A percentile compares a stretch with the other conserved stretches of the same genome.
Evolutionary conservation across 2,797 vertebrate genomes (phyloP).

Genomic region (Phrynocephalus guinanensis): DNA sequence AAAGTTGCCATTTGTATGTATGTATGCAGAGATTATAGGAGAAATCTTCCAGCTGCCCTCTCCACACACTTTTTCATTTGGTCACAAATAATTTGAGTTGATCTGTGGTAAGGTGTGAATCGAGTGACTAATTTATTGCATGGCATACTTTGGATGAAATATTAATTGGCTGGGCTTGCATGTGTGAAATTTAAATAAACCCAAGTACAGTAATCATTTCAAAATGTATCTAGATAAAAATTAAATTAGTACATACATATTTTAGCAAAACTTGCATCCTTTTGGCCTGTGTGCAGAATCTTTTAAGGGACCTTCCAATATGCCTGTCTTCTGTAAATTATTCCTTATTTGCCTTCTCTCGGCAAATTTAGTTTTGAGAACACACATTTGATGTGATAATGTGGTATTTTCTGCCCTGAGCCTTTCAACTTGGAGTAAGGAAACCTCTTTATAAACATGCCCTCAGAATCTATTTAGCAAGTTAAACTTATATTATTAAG

Average conservation of each 20-base stretch:
- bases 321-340: neutral
- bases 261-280: neutral
- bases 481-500: neutral
- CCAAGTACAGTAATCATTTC: neutral
- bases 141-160: neutral
- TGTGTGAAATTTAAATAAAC: neutral
- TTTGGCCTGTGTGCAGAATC: neutral
- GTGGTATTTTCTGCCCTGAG: constrained; percentile 5
- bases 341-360: neutral
- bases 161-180: neutral
- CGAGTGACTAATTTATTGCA: neutral
- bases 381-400: constrained; percentile 1
- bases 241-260: neutral
- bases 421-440: neutral
- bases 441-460: neutral
- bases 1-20: neutral
- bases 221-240: neutral
- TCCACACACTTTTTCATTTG: neutral
- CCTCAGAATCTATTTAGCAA: neutral
- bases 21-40: neutral
- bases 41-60: neutral
- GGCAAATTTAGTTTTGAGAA: neutral
- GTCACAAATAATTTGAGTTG: neutral
- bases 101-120: neutral
- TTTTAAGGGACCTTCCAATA: neutral